A percentile compares a stretch with the other conserved stretches of the same genome.
Evolutionary conservation across 2,113 vertebrate genomes (phyloP).

Genomic region (Anas platyrhynchos): DNA sequence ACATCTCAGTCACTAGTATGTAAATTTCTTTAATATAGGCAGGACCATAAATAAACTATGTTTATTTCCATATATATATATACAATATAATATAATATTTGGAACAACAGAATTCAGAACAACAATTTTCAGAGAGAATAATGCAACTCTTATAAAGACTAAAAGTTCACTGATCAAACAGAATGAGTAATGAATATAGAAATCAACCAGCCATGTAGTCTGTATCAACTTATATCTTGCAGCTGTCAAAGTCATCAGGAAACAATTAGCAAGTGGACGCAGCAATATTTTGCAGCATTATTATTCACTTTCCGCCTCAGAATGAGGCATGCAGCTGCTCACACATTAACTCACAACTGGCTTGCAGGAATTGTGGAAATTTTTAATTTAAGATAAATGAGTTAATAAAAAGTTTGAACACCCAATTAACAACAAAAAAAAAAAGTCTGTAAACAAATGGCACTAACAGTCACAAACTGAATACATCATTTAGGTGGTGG

Average conservation of each 20-base stretch:
- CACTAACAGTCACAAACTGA: neutral
- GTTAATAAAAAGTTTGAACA: neutral
- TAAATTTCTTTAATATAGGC: neutral
- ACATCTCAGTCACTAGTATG: neutral
- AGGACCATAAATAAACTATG: neutral
- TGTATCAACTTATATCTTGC: neutral
- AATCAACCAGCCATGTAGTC: neutral
- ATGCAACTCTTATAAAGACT: neutral
- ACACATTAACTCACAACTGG: neutral
- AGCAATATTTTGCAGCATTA: neutral
- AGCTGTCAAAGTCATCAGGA: constrained; percentile 16
- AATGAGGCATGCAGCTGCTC: neutral
- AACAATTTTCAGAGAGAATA: neutral
- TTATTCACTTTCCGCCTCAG: neutral
- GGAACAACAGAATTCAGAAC: neutral
- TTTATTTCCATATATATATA: neutral
- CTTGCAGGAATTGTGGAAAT: neutral
- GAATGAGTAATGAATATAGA: neutral
- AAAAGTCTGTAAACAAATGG: neutral
- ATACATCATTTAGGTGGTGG: rapidly evolving
- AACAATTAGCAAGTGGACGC: neutral
- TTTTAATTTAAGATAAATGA: neutral
- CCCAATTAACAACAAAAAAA: neutral
- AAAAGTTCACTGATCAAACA: neutral
- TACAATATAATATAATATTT: neutral